Conservation (phyloP, 2,113 vertebrate species). For the Atrichornis clamosus region DNA sequence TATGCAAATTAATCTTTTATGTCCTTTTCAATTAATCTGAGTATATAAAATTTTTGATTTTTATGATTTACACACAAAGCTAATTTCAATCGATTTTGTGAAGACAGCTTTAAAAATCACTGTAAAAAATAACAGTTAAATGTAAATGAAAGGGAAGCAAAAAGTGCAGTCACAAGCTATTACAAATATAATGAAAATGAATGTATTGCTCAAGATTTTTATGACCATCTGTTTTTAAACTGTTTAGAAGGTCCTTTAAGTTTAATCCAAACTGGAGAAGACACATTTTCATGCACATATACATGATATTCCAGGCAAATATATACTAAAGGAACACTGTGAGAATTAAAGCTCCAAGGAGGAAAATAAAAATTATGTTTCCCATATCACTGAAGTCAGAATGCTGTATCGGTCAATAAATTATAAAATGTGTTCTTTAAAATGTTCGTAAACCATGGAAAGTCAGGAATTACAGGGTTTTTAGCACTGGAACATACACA, state of each 20-base stretch:
- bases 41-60: slow-evolving; percentile 46
- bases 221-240: slow-evolving; percentile 66
- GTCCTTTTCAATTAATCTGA: slow-evolving; percentile 49
- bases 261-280: slow-evolving; percentile 55
- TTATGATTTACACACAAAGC: slow-evolving; percentile 59
- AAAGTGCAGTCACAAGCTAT: slow-evolving; percentile 52
- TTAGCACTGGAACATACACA: neutral
- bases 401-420: neutral
- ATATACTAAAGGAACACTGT: slow-evolving; percentile 1
- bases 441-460: neutral
- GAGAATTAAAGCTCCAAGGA: slow-evolving; percentile 47
- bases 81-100: slow-evolving; percentile 61
- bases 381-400: neutral
- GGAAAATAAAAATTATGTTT: slow-evolving; percentile 56
- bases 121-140: slow-evolving; percentile 59
- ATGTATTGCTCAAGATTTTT: slow-evolving; percentile 64
- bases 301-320: slow-evolving; percentile 23
- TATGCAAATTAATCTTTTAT: slow-evolving; percentile 53
- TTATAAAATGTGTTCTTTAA: neutral
- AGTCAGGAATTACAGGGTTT: neutral
- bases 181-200: slow-evolving; percentile 63
- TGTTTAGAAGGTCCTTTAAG: slow-evolving; percentile 51
- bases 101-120: slow-evolving; percentile 68
- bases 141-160: slow-evolving; percentile 55
- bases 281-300: neutral